Evolutionary conservation across 2,797 vertebrate species (phyloP).

Genomic region (Argya squamiceps): DNA sequence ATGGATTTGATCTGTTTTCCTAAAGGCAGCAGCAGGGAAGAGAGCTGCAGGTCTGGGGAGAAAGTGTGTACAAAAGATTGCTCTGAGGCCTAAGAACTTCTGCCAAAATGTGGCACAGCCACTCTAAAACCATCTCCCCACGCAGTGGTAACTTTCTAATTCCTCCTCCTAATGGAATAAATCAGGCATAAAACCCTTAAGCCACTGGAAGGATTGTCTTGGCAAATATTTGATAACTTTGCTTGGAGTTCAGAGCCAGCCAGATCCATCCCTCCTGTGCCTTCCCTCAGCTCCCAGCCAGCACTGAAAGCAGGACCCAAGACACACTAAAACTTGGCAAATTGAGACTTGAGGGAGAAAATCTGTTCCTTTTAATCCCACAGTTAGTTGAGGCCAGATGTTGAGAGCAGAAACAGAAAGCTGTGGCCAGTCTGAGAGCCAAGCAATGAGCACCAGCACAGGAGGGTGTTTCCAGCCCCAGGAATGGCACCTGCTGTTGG

Average conservation of each 20-base stretch:
- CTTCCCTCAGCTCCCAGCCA: not conserved
- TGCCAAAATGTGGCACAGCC: not conserved
- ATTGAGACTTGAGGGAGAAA: not conserved
- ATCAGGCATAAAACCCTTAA: not conserved
- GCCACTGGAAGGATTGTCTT: not conserved
- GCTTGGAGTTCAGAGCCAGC: not conserved
- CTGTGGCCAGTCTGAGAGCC: not conserved
- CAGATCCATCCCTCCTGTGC: not conserved
- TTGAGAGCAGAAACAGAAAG: not conserved
- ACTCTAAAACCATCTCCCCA: not conserved
- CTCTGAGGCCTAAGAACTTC: not conserved
- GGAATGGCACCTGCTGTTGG: not conserved
- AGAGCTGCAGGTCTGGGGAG: not conserved
- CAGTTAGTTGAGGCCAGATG: not conserved
- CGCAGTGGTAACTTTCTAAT: not conserved
- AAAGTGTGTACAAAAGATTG: not conserved
- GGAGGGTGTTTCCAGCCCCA: not conserved
- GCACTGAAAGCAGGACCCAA: not conserved
- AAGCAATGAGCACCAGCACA: not conserved
- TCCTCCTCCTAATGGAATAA: not conserved
- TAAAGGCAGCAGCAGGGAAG: not conserved
- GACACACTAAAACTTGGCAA: not conserved
- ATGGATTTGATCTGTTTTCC: not conserved
- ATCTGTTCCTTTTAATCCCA: not conserved
- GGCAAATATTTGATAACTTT: not conserved